Base-by-base conservation (phyloP, 2,797 vertebrate species). In the Iguana delicatissima region DNA sequence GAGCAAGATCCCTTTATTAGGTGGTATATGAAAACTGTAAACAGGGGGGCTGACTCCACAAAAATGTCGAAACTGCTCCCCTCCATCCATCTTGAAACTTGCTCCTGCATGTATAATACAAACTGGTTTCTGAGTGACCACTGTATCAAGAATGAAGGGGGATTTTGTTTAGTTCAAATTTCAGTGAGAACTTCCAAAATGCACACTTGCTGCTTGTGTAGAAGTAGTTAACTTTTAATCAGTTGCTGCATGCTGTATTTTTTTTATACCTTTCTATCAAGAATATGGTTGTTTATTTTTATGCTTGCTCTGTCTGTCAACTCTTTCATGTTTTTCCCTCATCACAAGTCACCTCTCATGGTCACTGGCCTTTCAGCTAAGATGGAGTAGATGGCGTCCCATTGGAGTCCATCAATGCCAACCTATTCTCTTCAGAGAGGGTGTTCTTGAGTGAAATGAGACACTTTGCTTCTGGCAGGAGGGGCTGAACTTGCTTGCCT, bases 351-450 rank as follows among this genome's bases (percentile, higher is more conserved):
- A 82, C 50, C 10, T 90, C 12, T 73, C 82, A 80, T 55, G 29
- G n/a, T 12, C 46, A 59, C 62, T 79, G 12, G 38, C 5, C 2
- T 85, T 92, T 13, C 46, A 93, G 0, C 20, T 32, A 22, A 69
- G 1, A 22, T 88, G 1, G 7, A 90, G 79, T 35, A 38, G 9
- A 10, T 74, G 16, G 79, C 87, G 1, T 89, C 35, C 91, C 80
- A 57, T 9, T 2, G 0, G 32, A 35, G 1, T 80, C 4, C 8
- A 72, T 7, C 0, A 0, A 9, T 88, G 88, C 85, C 14, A 79
- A 13, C 0, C 5, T 87, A 85, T 80, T 38, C 20, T 42, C 46
- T 24, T 2, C n/a, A 59, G 87, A 20, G 89, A 14, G 80, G 57
- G 83, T 0, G 5, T 5, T 79, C 77, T 64, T 64, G 0, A 92